Evolutionary conservation across 2,888 invertebrate genomes (phyloP).

Genomic region (Anthophora plumipes): DNA sequence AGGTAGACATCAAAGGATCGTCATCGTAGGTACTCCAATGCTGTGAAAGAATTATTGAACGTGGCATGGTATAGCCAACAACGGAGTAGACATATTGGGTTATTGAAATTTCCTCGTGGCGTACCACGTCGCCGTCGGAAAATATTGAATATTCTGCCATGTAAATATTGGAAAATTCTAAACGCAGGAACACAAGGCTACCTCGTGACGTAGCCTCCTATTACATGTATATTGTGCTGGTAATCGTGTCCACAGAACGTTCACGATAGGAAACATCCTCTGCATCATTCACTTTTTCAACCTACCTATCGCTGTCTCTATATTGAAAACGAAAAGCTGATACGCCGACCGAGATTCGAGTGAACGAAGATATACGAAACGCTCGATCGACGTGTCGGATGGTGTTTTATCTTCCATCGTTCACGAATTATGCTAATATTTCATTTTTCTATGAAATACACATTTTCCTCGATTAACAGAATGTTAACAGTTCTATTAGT

Average conservation of each 20-base stretch:
- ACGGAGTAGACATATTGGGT: conserved; percentile 58
- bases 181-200: conserved; percentile 34
- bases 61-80: conserved; percentile 13
- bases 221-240: conserved; percentile 6
- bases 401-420: background rate
- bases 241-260: conserved; percentile 51
- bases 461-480: background rate
- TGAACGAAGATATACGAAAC: background rate
- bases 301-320: background rate
- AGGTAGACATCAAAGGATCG: conserved; percentile 38
- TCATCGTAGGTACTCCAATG: conserved; percentile 6
- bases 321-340: conserved; percentile 36
- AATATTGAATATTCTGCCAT: conserved; percentile 63
- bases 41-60: conserved; percentile 40
- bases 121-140: conserved; percentile 30
- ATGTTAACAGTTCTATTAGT: background rate
- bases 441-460: background rate
- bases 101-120: conserved; percentile 67
- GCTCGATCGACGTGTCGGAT: background rate
- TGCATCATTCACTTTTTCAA: conserved; percentile 55
- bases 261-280: conserved; percentile 53
- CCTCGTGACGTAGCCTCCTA: background rate
- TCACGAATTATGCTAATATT: conserved; percentile 15
- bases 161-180: conserved; percentile 69
- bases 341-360: conserved; percentile 3